phyloP scores from a whole-genome alignment of 2,113 vertebrate genomes.

The Porphyrio hochstetteri region DNA sequence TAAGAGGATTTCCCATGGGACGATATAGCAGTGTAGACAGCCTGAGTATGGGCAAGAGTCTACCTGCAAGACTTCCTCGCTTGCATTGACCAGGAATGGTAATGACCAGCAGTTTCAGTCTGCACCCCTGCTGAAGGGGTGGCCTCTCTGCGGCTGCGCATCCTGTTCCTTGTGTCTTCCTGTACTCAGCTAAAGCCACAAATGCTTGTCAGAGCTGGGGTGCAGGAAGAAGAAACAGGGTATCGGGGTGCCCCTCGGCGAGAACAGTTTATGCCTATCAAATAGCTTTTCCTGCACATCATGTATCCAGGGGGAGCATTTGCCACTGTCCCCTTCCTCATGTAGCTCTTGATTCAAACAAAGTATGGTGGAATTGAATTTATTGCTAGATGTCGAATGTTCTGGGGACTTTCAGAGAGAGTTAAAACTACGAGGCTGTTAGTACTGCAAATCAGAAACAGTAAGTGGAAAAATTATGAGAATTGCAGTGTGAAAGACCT shows the following conservation, averaged over 20 bases:
- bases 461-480: background rate
- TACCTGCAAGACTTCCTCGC: background rate
- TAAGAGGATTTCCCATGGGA: background rate
- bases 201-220: background rate
- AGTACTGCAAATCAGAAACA: background rate
- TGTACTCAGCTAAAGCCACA: background rate
- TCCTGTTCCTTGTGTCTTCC: background rate
- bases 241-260: accelerated
- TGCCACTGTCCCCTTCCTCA: accelerated
- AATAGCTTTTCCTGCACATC: accelerated
- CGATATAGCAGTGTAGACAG: background rate
- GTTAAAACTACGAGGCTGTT: background rate
- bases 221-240: background rate
- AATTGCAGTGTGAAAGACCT: background rate
- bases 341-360: background rate
- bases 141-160: background rate
- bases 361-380: background rate
- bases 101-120: accelerated
- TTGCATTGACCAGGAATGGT: background rate
- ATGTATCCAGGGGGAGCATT: accelerated
- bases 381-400: background rate
- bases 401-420: background rate
- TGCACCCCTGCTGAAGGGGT: background rate
- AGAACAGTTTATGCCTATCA: accelerated
- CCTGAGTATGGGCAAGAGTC: background rate